These are phyloP conservation scores for Melitaea cinxia DNA, from an alignment of 1,140 invertebrate genomes.

Conservation along the genomic window DNA sequence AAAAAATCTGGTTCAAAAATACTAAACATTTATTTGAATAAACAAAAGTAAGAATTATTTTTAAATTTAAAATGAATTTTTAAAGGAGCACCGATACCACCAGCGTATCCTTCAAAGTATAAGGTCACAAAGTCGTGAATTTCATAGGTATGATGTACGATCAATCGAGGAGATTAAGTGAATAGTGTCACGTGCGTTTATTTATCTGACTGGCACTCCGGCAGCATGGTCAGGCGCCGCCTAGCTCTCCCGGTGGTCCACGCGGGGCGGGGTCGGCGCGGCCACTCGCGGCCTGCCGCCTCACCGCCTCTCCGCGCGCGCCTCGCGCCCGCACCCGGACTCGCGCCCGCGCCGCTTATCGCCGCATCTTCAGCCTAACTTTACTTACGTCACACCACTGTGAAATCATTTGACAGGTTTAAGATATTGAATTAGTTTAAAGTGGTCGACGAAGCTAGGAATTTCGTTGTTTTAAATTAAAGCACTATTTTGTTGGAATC, in stretches of 20 bases:
- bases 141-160: constrained; percentile 41
- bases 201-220: constrained; percentile 38
- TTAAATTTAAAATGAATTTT: background rate
- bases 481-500: background rate
- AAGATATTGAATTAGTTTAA: constrained; percentile 56
- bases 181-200: constrained; percentile 62
- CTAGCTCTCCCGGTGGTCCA: constrained; percentile 76
- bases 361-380: constrained; percentile 70
- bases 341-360: constrained; percentile 64
- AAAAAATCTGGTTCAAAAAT: no score
- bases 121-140: constrained; percentile 29
- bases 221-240: constrained; percentile 55
- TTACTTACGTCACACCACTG: constrained; percentile 68
- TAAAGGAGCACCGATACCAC: background rate
- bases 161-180: constrained; percentile 56
- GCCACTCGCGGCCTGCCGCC: constrained; percentile 61
- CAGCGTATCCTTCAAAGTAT: background rate
- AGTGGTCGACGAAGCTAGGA: constrained; percentile 31
- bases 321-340: constrained; percentile 40
- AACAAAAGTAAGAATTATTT: no score
- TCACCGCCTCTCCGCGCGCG: constrained; percentile 40
- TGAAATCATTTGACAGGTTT: constrained; percentile 61
- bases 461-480: constrained; percentile 8
- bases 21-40: no score
- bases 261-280: constrained; percentile 74